phyloP scores from a whole-genome alignment of 2,888 invertebrate genomes.

The Idaea dimidiata region DNA sequence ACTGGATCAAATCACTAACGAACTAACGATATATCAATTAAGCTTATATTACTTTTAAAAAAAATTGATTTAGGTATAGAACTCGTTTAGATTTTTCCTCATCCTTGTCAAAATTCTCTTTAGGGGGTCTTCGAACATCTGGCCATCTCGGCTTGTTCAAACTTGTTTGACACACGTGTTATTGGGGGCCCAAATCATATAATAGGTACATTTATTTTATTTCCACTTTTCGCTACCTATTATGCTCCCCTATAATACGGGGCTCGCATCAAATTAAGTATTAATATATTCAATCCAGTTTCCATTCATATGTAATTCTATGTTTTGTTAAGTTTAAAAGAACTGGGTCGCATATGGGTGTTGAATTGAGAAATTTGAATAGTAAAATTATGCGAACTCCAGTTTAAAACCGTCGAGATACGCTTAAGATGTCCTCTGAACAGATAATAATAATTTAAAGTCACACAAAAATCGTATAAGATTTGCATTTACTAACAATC shows the following conservation, averaged over 20 bases:
- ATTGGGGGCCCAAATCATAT: constrained; percentile 50
- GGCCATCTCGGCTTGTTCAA: constrained; percentile 50
- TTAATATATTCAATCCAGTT: constrained; percentile 79
- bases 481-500: not conserved
- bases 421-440: constrained; percentile 23
- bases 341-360: constrained; percentile 73
- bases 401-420: constrained; percentile 31
- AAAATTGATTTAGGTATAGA: not conserved
- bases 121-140: constrained; percentile 36
- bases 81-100: constrained; percentile 19
- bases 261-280: constrained; percentile 75
- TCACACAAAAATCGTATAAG: constrained; percentile 9
- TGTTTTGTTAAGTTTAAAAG: constrained; percentile 67
- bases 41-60: not conserved
- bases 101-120: not conserved
- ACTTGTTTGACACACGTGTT: constrained; percentile 64
- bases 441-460: constrained; percentile 17
- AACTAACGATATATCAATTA: constrained; percentile 1
- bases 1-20: constrained; percentile 1
- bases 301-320: constrained; percentile 75
- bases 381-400: constrained; percentile 60
- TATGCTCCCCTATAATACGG: constrained; percentile 69
- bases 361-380: constrained; percentile 73
- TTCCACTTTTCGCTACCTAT: constrained; percentile 68
- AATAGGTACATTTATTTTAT: constrained; percentile 48